Evolutionary conservation across 2,797 vertebrate species (phyloP).

Genomic region (Pyrocephalus nanus): DNA sequence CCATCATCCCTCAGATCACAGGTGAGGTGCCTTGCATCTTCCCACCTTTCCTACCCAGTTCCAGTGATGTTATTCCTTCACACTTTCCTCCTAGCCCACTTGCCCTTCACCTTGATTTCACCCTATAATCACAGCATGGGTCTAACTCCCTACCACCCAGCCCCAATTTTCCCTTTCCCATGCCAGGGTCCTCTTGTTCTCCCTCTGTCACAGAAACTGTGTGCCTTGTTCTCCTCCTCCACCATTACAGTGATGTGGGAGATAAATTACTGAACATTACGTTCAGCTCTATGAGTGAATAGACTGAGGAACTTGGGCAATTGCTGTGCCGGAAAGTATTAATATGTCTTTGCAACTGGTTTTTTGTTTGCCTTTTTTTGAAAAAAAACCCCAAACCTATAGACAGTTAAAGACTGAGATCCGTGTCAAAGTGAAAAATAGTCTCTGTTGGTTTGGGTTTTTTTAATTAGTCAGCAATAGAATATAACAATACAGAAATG

Average conservation of each 20-base stretch:
- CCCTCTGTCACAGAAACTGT: not conserved
- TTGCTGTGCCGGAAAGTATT: not conserved
- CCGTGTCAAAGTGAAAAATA: not conserved
- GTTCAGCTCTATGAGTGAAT: not conserved
- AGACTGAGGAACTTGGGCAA: not conserved
- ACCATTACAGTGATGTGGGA: not conserved
- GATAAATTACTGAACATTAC: not conserved
- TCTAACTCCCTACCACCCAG: not conserved
- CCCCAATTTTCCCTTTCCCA: not conserved
- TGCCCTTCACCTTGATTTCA: not conserved
- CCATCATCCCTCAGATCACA: not conserved
- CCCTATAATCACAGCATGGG: not conserved
- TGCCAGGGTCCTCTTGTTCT: not conserved
- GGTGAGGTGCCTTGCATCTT: not conserved
- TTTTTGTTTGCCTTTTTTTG: not conserved
- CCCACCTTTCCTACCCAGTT: not conserved
- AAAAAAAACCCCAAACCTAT: not conserved
- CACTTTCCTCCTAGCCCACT: not conserved
- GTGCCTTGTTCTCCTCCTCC: not conserved
- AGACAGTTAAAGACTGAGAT: not conserved
- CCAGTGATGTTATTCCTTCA: not conserved
- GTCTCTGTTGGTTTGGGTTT: not conserved
- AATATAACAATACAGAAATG: not conserved
- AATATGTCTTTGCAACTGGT: not conserved
- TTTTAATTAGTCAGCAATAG: not conserved